phyloP scores from a whole-genome alignment of 2,113 vertebrate species.

The Clupea harengus region DNA sequence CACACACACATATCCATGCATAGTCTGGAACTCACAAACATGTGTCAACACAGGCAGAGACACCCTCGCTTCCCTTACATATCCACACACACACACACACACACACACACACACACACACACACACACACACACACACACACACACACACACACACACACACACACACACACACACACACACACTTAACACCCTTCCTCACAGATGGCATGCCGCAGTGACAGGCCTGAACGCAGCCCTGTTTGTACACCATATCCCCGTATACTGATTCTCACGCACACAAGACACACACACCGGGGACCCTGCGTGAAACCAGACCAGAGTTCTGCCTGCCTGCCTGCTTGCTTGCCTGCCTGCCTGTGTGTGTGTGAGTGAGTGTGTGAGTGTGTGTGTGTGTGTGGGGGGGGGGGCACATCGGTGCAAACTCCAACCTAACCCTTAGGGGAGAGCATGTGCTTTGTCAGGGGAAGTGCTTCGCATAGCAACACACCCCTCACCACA shows the following conservation, averaged over 20 bases:
- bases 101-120: background rate
- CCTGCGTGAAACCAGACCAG: conserved; percentile 65
- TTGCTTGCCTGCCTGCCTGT: conserved; percentile 36
- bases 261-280: conserved; percentile 18
- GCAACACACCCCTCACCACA: conserved; percentile 22
- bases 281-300: conserved; percentile 52
- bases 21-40: background rate
- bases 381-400: no score
- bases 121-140: conserved; percentile 27
- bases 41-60: conserved; percentile 27
- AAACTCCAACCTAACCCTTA: conserved; percentile 56
- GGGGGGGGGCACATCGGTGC: conserved; percentile 59
- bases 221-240: conserved; percentile 35
- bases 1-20: background rate
- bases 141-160: conserved; percentile 33
- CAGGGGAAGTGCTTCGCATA: conserved; percentile 54
- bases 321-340: conserved; percentile 51
- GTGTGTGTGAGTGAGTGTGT: no score
- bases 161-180: background rate
- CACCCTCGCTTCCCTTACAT: background rate
- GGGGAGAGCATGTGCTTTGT: conserved; percentile 62
- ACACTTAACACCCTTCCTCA: conserved; percentile 32
- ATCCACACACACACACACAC: conserved; percentile 43
- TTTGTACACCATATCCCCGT: conserved; percentile 21
- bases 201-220: conserved; percentile 25